Conservation (phyloP, 2,888 invertebrate genomes). For the Cheiracanthium punctorium region DNA sequence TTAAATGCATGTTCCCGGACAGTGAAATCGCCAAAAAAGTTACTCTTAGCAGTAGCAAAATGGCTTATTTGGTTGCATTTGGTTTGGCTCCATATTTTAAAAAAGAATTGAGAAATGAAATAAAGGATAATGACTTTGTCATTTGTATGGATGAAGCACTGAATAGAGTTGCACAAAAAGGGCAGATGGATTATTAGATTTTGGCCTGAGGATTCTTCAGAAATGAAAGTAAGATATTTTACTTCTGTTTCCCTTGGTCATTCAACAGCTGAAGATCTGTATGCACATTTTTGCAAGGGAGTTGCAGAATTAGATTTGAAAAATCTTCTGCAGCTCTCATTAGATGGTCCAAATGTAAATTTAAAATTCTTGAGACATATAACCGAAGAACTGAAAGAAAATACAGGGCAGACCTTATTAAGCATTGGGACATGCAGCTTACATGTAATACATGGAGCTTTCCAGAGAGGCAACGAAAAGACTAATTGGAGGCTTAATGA, state of each 20-base stretch:
- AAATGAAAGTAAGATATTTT: background rate
- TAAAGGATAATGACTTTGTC: background rate
- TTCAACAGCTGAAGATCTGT: background rate
- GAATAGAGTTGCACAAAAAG: background rate
- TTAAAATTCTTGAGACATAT: background rate
- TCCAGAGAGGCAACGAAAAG: background rate
- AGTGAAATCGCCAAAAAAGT: constrained; percentile 11
- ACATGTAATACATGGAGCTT: constrained; percentile 1
- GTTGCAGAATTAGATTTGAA: background rate
- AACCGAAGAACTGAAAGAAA: background rate
- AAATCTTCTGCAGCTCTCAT: background rate
- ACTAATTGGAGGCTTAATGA: background rate
- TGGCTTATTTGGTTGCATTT: constrained; percentile 1
- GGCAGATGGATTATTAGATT: background rate
- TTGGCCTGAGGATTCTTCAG: background rate
- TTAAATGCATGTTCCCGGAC: constrained; percentile 1
- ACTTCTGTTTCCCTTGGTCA: background rate
- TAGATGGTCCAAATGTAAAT: background rate
- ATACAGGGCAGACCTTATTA: background rate
- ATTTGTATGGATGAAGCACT: background rate
- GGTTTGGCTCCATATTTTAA: background rate
- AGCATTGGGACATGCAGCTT: background rate
- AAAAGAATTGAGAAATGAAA: background rate
- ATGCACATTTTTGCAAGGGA: background rate
- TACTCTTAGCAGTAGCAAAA: background rate